Percentiles rank a stretch among this genome's conserved stretches.
These are phyloP conservation scores for Nerophis lumbriciformis DNA, from an alignment of 2,113 vertebrate species.

Conservation along the genomic window DNA sequence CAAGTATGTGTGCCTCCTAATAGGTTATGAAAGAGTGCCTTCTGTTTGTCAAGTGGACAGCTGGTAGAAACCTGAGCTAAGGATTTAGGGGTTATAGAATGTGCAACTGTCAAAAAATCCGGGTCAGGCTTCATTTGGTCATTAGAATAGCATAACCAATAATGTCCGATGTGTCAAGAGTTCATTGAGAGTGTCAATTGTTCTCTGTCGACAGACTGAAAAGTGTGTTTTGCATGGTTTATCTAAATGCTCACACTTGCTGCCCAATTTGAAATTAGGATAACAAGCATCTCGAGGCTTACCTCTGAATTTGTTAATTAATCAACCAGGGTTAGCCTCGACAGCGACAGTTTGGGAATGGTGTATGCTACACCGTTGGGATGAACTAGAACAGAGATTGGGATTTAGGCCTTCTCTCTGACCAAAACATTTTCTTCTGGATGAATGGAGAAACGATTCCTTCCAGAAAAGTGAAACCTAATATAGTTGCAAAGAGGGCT, in stretches of 20 bases:
- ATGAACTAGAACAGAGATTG: too few species aligned
- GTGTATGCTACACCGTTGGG: too few species aligned
- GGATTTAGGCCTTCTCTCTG: too few species aligned
- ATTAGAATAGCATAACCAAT: constrained; percentile 9
- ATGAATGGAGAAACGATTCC: too few species aligned
- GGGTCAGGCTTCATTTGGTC: constrained; percentile 20
- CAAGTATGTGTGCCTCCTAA: constrained; percentile 51
- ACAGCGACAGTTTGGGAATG: too few species aligned
- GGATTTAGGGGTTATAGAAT: constrained; percentile 22
- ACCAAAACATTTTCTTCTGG: too few species aligned
- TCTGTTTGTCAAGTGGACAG: constrained; percentile 52
- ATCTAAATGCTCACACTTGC: background rate
- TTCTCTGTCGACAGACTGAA: constrained; percentile 5
- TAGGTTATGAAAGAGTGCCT: constrained; percentile 52
- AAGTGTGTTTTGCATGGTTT: background rate
- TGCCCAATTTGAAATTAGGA: background rate
- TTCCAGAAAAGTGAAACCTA: too few species aligned
- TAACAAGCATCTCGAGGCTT: background rate
- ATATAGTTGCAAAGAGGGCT: too few species aligned
- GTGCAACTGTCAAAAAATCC: constrained; percentile 20
- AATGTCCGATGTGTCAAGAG: background rate
- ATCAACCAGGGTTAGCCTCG: background rate
- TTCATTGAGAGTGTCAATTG: constrained; percentile 7
- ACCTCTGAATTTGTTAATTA: background rate
- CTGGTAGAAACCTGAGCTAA: constrained; percentile 50